Conservation (phyloP, 2,797 vertebrate species). For the Glossophaga mutica region DNA sequence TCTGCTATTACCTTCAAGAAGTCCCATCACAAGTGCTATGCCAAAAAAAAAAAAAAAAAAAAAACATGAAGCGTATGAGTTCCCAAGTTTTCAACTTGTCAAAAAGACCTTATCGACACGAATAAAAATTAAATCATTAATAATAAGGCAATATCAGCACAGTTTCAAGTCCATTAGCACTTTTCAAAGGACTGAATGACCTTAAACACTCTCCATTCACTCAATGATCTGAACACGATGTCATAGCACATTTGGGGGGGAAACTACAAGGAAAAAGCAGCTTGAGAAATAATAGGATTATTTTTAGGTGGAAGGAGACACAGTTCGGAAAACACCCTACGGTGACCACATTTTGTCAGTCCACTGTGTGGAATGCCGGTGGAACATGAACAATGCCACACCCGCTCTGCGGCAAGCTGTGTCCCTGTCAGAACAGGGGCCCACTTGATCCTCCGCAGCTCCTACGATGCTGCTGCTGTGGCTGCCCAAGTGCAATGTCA, state of each 20-base stretch:
- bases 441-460: background rate
- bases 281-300: background rate
- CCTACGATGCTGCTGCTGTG: background rate
- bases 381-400: rapidly evolving
- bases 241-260: background rate
- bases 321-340: background rate
- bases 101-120: background rate
- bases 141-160: background rate
- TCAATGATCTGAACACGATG: background rate
- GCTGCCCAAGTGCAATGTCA: background rate
- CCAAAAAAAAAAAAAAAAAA: background rate
- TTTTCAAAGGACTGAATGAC: background rate
- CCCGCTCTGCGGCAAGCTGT: background rate
- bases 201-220: background rate
- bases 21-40: background rate
- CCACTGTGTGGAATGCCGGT: background rate
- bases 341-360: background rate
- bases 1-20: background rate
- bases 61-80: background rate
- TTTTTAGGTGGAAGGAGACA: background rate
- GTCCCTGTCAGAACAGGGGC: background rate
- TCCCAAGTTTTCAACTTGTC: background rate
- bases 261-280: background rate
- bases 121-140: background rate
- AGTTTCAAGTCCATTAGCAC: background rate